These are phyloP conservation scores for Hypsopygia costalis DNA, from an alignment of 2,888 invertebrate genomes.

Conservation along the genomic window DNA sequence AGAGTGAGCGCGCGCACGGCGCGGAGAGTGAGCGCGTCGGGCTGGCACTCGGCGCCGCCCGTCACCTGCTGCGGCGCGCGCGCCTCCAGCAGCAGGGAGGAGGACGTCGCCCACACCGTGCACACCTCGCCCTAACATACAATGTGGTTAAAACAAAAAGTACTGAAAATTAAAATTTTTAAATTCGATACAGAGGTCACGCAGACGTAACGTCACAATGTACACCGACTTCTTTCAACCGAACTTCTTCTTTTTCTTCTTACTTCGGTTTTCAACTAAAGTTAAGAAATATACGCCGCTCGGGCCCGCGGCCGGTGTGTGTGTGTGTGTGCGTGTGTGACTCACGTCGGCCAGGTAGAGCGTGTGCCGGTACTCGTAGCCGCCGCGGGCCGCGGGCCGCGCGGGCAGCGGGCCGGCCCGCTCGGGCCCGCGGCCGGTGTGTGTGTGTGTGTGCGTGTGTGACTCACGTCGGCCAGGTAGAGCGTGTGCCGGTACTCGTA, in stretches of 20 bases:
- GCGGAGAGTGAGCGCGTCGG: slow-evolving; percentile 81
- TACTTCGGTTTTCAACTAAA: too few species aligned
- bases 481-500: slow-evolving; percentile 56
- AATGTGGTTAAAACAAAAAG: too few species aligned
- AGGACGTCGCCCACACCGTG: slow-evolving; percentile 84
- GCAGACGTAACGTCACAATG: too few species aligned
- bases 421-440: too few species aligned
- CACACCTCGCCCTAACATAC: slow-evolving; percentile 77
- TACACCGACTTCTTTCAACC: too few species aligned
- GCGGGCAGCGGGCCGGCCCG: slow-evolving; percentile 34
- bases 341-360: slow-evolving; percentile 60
- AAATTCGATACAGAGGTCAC: too few species aligned
- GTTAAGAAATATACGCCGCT: too few species aligned
- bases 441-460: too few species aligned
- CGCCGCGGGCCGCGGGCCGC: slow-evolving; percentile 27
- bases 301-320: too few species aligned
- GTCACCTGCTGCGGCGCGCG: slow-evolving; percentile 79
- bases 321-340: too few species aligned
- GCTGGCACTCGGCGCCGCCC: slow-evolving; percentile 83
- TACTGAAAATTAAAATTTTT: too few species aligned
- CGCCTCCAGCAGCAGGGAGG: slow-evolving; percentile 86
- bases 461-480: slow-evolving; percentile 59
- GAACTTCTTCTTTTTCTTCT: too few species aligned
- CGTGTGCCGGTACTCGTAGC: slow-evolving; percentile 54
- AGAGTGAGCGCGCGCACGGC: slow-evolving; percentile 85